phyloP scores from a whole-genome alignment of 2,888 invertebrate species.

The Trypoxylon attenuatum region DNA sequence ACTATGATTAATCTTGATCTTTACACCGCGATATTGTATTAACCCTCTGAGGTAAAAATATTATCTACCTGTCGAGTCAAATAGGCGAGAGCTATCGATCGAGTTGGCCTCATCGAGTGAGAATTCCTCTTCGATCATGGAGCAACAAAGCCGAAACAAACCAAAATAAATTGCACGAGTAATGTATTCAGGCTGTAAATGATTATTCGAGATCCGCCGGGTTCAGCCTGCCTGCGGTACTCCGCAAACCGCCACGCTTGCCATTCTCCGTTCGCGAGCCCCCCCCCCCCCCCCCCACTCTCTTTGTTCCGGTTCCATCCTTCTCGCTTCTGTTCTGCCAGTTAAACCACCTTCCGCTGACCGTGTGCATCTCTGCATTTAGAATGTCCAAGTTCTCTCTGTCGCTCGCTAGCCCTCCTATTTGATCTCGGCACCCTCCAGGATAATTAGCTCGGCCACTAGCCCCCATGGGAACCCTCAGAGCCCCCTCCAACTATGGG shows the following conservation, averaged over 20 bases:
- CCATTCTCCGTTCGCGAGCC: constrained; percentile 53
- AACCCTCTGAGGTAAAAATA: too few relatives aligned
- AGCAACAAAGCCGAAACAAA: constrained; percentile 69
- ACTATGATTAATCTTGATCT: too few relatives aligned
- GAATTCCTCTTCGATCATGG: too few relatives aligned
- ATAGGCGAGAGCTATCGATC: too few relatives aligned
- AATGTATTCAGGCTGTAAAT: constrained; percentile 72
- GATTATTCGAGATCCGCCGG: constrained; percentile 70
- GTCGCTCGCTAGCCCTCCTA: constrained; percentile 46
- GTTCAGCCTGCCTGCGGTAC: constrained; percentile 65
- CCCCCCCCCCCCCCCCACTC: constrained; percentile 20
- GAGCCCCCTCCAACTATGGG: too few relatives aligned
- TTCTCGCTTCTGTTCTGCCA: constrained; percentile 15
- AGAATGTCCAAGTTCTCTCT: constrained; percentile 52
- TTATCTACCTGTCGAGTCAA: too few relatives aligned
- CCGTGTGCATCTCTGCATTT: constrained; percentile 46
- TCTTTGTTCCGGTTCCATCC: constrained; percentile 12
- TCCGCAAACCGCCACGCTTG: constrained; percentile 64
- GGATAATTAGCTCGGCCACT: constrained; percentile 54
- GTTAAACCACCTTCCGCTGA: constrained; percentile 32
- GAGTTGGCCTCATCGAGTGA: too few relatives aligned
- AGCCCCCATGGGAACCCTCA: constrained; percentile 37
- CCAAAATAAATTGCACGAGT: constrained; percentile 70
- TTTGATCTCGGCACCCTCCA: constrained; percentile 65
- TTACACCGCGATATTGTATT: too few relatives aligned